phyloP scores from a whole-genome alignment of 2,113 vertebrate genomes.

The Pygoscelis adeliae region DNA sequence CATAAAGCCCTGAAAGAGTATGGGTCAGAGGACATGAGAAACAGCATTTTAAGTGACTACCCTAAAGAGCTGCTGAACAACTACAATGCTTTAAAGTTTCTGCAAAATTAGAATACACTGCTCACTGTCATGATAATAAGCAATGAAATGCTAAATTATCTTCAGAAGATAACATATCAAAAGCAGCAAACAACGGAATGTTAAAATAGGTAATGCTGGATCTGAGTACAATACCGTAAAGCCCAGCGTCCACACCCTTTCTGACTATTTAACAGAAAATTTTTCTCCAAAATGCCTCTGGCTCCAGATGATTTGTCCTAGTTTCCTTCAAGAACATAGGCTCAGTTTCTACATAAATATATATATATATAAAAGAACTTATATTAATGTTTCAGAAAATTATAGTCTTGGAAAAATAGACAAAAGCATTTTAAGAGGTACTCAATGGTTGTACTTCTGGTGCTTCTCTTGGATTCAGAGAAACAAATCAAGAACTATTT shows the following conservation, averaged over 20 bases:
- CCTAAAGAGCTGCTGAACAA: background rate
- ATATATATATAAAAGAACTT: background rate
- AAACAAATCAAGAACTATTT: background rate
- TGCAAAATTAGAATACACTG: background rate
- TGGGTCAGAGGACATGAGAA: background rate
- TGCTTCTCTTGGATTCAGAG: background rate
- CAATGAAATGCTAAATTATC: background rate
- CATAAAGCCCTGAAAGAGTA: background rate
- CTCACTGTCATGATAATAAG: background rate
- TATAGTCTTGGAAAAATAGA: background rate
- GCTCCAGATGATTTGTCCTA: background rate
- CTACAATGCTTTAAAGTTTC: background rate
- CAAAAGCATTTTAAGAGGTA: background rate
- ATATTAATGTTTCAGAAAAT: background rate
- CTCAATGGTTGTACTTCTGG: background rate
- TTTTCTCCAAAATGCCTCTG: background rate
- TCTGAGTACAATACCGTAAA: background rate
- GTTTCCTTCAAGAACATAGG: background rate
- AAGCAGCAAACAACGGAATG: background rate
- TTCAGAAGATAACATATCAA: background rate
- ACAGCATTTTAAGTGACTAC: background rate
- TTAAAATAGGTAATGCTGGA: background rate
- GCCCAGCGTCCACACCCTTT: too few species aligned
- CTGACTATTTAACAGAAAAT: background rate
- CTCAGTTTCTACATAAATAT: background rate